Conservation (phyloP, 2,888 invertebrate genomes). For the Hirtodrosophila cameraria region DNA sequence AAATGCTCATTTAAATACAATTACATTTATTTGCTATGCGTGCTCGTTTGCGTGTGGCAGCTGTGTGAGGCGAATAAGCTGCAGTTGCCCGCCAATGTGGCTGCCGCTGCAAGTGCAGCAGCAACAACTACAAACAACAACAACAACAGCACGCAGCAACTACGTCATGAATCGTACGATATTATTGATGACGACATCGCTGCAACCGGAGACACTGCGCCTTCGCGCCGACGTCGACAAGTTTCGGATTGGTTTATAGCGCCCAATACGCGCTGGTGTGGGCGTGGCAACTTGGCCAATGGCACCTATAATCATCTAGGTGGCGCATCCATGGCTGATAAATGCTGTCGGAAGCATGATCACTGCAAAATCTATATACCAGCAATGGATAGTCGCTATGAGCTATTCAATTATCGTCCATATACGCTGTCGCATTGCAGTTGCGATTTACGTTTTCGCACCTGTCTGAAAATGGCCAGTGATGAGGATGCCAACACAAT, state of each 20-base stretch:
- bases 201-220: constrained; percentile 9
- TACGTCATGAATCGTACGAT: constrained; percentile 71
- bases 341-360: constrained; percentile 95
- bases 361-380: constrained; percentile 93
- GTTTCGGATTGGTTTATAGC: constrained; percentile 89
- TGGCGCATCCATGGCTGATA: constrained; percentile 92
- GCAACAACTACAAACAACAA: constrained; percentile 33
- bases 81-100: constrained; percentile 58
- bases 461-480: constrained; percentile 94
- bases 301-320: constrained; percentile 92
- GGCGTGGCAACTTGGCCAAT: constrained; percentile 91
- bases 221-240: constrained; percentile 69
- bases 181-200: constrained; percentile 53
- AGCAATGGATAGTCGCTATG: constrained; percentile 92
- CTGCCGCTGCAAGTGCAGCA: constrained; percentile 38
- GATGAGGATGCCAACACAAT: constrained; percentile 95
- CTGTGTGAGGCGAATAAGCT: constrained; percentile 44
- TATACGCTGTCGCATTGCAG: constrained; percentile 96
- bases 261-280: constrained; percentile 97
- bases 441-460: constrained; percentile 95
- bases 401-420: constrained; percentile 94
- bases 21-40: constrained; percentile 30
- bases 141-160: constrained; percentile 29
- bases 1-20: constrained; percentile 16
- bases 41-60: constrained; percentile 46